phyloP scores from a whole-genome alignment of 2,888 invertebrate genomes.

The Nowickia ferox region DNA sequence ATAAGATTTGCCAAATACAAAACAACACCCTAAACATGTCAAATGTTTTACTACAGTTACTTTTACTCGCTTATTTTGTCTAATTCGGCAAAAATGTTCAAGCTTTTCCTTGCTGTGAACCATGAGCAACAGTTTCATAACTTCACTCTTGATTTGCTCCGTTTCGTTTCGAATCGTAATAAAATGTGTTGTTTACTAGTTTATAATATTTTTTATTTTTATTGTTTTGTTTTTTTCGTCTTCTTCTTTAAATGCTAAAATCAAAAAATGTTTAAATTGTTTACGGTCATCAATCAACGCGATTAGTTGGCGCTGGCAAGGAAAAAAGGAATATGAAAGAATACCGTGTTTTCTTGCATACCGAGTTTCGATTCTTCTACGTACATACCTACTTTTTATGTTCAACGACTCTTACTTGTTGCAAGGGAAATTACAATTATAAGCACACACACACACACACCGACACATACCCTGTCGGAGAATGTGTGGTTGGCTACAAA shows the following conservation, averaged over 20 bases:
- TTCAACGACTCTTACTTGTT: too few relatives aligned
- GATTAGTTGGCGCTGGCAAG: conserved; percentile 30
- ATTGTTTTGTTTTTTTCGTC: too few relatives aligned
- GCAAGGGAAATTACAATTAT: too few relatives aligned
- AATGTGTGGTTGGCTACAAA: too few relatives aligned
- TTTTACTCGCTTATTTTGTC: conserved; percentile 1
- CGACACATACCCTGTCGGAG: too few relatives aligned
- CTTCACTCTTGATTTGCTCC: conserved; percentile 21
- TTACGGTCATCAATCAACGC: conserved; percentile 67
- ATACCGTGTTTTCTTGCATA: conserved; percentile 18
- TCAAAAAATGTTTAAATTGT: conserved; percentile 57
- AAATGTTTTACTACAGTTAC: too few relatives aligned
- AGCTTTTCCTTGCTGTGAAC: conserved; percentile 6
- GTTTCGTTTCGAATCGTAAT: conserved; percentile 26
- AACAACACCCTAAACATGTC: neutral
- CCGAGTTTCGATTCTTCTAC: neutral
- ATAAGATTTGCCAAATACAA: conserved; percentile 3
- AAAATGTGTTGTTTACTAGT: conserved; percentile 33
- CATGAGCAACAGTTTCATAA: conserved; percentile 37
- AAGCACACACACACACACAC: too few relatives aligned
- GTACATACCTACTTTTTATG: neutral
- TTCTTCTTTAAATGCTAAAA: conserved; percentile 21
- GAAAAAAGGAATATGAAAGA: conserved; percentile 18
- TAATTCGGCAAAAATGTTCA: conserved; percentile 16
- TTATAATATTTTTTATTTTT: conserved; percentile 1